phyloP scores from a whole-genome alignment of 2,888 invertebrate genomes.

The Sinotaia quadrata region DNA sequence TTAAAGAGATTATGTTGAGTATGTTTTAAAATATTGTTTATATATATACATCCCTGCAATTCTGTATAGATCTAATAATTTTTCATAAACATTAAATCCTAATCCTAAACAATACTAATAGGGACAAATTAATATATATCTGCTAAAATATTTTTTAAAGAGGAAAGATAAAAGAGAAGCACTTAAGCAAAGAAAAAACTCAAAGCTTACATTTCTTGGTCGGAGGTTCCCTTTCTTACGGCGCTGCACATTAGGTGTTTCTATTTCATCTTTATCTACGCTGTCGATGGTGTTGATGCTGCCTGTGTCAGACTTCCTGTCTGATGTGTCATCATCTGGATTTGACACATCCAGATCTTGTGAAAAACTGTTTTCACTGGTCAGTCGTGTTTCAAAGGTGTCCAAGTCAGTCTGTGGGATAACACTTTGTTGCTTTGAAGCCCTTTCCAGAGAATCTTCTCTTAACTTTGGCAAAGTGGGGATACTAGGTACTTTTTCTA shows the following conservation, averaged over 20 bases:
- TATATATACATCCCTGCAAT: too few species aligned
- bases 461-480: neutral
- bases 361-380: slow-evolving; percentile 37
- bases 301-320: slow-evolving; percentile 59
- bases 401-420: slow-evolving; percentile 64
- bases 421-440: slow-evolving; percentile 38
- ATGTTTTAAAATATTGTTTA: too few species aligned
- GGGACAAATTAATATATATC: too few species aligned
- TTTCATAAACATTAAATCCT: too few species aligned
- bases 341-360: slow-evolving; percentile 50
- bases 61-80: too few species aligned
- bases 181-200: too few species aligned
- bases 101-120: too few species aligned
- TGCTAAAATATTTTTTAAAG: neutral
- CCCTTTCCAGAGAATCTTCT: too few species aligned
- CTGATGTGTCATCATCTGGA: slow-evolving; percentile 54
- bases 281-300: slow-evolving; percentile 61
- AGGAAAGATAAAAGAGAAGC: neutral
- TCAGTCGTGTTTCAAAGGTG: slow-evolving; percentile 58
- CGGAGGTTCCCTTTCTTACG: slow-evolving; percentile 47
- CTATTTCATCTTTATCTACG: slow-evolving; percentile 49
- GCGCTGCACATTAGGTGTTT: slow-evolving; percentile 10
- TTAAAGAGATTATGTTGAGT: too few species aligned
- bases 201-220: slow-evolving; percentile 54
- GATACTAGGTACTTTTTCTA: slow-evolving; percentile 18